Conservation (phyloP, 1,140 invertebrate genomes). For the Holcopasites calliopsidis region DNA sequence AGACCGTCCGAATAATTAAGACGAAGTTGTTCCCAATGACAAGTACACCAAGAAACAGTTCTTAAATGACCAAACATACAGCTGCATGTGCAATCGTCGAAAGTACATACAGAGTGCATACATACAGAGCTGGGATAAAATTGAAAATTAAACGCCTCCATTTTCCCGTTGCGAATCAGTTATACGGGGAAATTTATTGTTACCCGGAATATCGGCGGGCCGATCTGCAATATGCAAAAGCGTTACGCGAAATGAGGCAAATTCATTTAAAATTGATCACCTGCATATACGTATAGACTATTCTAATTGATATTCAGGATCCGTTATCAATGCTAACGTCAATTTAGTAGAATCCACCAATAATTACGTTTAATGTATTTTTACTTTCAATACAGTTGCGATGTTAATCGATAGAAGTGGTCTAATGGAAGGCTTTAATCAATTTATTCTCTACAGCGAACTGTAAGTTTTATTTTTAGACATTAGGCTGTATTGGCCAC, state of each 20-base stretch:
- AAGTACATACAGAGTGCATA: too few species aligned
- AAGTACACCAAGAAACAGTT: neutral
- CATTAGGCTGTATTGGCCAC: too few species aligned
- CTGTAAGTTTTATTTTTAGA: too few species aligned
- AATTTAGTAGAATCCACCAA: neutral
- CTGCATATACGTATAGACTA: neutral
- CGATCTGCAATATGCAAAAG: conserved; percentile 14
- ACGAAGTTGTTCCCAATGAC: conserved; percentile 5
- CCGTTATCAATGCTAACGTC: neutral
- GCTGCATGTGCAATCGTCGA: neutral
- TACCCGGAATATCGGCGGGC: neutral
- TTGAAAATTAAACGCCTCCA: conserved; percentile 21
- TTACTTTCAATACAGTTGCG: neutral
- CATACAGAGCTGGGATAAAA: neutral
- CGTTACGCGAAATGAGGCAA: neutral
- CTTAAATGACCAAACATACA: neutral
- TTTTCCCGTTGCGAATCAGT: neutral
- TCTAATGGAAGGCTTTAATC: too few species aligned
- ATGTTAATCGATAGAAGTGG: too few species aligned
- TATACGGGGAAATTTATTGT: conserved; percentile 20
- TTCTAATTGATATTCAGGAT: conserved; percentile 6
- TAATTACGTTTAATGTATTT: neutral
- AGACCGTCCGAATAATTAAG: conserved; percentile 66
- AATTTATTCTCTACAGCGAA: too few species aligned
- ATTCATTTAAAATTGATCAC: conserved; percentile 10